These are phyloP conservation scores for Ctenopoma multispine DNA, from an alignment of 2,797 vertebrate genomes.

Conservation along the genomic window DNA sequence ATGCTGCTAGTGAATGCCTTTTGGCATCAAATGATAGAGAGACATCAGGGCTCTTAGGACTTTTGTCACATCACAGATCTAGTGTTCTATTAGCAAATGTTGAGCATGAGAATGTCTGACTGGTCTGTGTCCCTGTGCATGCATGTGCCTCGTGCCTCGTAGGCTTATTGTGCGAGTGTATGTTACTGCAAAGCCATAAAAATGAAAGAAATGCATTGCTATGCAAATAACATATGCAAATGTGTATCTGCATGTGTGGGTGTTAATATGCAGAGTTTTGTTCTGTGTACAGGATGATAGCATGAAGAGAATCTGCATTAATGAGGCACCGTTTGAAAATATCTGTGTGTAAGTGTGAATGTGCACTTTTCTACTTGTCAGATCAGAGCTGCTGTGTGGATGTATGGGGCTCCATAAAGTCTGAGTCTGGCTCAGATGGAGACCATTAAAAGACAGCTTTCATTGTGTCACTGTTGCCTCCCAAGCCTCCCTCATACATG, in stretches of 20 bases:
- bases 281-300: conserved; percentile 6
- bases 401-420: conserved; percentile 37
- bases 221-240: conserved; percentile 54
- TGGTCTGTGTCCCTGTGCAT: conserved; percentile 11
- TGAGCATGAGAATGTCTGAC: background rate
- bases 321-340: conserved; percentile 26
- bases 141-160: conserved; percentile 19
- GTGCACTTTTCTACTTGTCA: conserved; percentile 35
- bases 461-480: conserved; percentile 44
- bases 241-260: conserved; percentile 43
- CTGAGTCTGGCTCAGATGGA: conserved; percentile 51
- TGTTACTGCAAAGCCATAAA: conserved; percentile 32
- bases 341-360: conserved; percentile 14
- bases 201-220: conserved; percentile 40
- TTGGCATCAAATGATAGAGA: conserved; percentile 55
- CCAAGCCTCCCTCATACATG: conserved; percentile 51
- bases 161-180: conserved; percentile 13
- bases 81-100: conserved; percentile 51
- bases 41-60: conserved; percentile 43
- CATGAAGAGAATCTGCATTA: conserved; percentile 19
- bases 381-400: conserved; percentile 3
- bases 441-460: conserved; percentile 59
- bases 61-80: conserved; percentile 30
- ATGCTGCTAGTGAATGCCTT: conserved; percentile 28
- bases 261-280: conserved; percentile 19